phyloP scores from a whole-genome alignment of 1,140 invertebrate species.

The Bradysia coprophila region DNA sequence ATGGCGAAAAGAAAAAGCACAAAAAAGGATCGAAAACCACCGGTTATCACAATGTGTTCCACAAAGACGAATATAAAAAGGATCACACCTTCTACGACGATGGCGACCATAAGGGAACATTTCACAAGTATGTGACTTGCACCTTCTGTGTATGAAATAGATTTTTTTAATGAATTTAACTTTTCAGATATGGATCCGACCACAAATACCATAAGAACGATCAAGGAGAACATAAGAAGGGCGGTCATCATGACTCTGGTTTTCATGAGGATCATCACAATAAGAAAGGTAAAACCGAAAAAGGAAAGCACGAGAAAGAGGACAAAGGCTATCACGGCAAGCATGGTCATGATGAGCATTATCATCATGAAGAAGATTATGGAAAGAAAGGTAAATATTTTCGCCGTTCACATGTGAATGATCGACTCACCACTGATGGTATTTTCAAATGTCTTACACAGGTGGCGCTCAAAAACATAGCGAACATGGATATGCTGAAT shows the following conservation, averaged over 20 bases:
- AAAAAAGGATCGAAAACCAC: slow-evolving; percentile 47
- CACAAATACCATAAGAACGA: slow-evolving; percentile 45
- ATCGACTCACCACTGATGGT: neutral
- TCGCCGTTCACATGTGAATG: neutral
- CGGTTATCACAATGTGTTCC: slow-evolving; percentile 65
- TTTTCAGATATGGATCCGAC: slow-evolving; percentile 44
- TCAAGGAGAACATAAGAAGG: slow-evolving; percentile 56
- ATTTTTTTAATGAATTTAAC: too few species aligned
- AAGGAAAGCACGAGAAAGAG: slow-evolving; percentile 54
- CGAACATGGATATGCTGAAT: neutral
- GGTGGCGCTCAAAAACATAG: neutral
- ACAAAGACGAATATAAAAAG: slow-evolving; percentile 63
- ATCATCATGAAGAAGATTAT: slow-evolving; percentile 38
- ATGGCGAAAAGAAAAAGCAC: slow-evolving; percentile 32
- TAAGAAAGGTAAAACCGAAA: slow-evolving; percentile 27
- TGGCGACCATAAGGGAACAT: slow-evolving; percentile 51
- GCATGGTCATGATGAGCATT: slow-evolving; percentile 45
- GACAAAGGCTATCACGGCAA: slow-evolving; percentile 57
- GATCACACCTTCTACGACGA: slow-evolving; percentile 65
- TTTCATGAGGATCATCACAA: slow-evolving; percentile 27
- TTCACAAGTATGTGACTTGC: slow-evolving; percentile 55
- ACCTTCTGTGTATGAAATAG: too few species aligned
- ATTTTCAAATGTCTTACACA: neutral
- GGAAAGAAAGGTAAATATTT: slow-evolving; percentile 34
- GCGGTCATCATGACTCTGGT: slow-evolving; percentile 44